Evolutionary conservation across 2,113 vertebrate genomes (phyloP).

Genomic region (Neogobius melanostomus): DNA sequence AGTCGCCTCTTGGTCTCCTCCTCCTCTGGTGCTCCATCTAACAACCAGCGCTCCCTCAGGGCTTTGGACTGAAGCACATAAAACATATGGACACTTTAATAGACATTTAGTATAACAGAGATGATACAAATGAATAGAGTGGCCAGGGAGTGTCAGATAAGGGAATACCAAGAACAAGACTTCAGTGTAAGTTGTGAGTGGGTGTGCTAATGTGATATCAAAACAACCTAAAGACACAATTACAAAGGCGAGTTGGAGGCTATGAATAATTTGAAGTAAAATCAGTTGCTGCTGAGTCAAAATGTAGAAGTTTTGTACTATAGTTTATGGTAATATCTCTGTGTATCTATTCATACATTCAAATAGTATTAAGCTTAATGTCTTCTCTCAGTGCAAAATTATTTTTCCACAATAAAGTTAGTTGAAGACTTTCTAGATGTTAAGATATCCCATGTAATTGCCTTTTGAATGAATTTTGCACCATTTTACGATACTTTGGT

Average conservation of each 20-base stretch:
- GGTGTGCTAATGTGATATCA: neutral
- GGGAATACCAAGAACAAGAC: neutral
- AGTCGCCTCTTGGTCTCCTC: constrained; percentile 88
- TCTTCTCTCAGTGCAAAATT: no score
- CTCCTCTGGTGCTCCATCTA: constrained; percentile 90
- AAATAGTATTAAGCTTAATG: no score
- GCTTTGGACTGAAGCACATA: constrained; percentile 85
- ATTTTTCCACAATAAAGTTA: no score
- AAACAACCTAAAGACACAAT: neutral
- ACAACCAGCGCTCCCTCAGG: constrained; percentile 91
- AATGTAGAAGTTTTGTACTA: no score
- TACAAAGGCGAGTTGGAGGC: neutral
- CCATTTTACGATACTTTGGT: neutral
- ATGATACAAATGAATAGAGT: neutral
- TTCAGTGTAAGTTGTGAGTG: neutral
- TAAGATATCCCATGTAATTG: no score
- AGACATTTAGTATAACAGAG: neutral
- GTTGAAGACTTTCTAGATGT: no score
- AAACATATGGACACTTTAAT: neutral
- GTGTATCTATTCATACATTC: no score
- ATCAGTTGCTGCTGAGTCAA: no score
- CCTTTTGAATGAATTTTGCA: neutral
- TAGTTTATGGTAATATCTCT: no score
- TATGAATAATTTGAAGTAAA: no score
- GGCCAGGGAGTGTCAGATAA: neutral